Percentiles rank a stretch among this genome's conserved stretches.
These are phyloP conservation scores for Zeuzera pyrina DNA, from an alignment of 2,888 invertebrate species.

Conservation along the genomic window DNA sequence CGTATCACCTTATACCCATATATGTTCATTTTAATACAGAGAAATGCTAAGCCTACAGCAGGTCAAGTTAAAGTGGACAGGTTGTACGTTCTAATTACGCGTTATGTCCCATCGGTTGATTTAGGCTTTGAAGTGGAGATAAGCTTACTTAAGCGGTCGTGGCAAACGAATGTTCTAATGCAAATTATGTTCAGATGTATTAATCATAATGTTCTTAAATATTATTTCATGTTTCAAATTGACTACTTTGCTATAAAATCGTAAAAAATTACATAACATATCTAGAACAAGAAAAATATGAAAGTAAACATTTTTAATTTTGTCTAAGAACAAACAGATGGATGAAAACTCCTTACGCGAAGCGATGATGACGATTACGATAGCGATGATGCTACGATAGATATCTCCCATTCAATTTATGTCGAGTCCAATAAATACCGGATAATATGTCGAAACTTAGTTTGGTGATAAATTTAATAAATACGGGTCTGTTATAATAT, in stretches of 20 bases:
- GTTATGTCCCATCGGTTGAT: slow-evolving; percentile 20
- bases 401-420: too few relatives aligned
- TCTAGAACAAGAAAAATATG: too few relatives aligned
- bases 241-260: slow-evolving; percentile 18
- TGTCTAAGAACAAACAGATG: too few relatives aligned
- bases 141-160: slow-evolving; percentile 8
- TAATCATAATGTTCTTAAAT: not conserved
- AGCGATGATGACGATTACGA: too few relatives aligned
- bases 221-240: not conserved
- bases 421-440: too few relatives aligned
- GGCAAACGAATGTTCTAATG: not conserved
- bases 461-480: too few relatives aligned
- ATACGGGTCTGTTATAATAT: too few relatives aligned
- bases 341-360: too few relatives aligned
- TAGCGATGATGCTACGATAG: too few relatives aligned
- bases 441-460: too few relatives aligned
- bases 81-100: slow-evolving; percentile 19
- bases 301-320: too few relatives aligned
- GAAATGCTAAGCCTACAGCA: not conserved
- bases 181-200: not conserved
- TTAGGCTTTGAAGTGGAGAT: slow-evolving; percentile 16
- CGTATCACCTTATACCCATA: not conserved
- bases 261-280: slow-evolving; percentile 6
- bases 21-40: not conserved
- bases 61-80: slow-evolving; percentile 10